Conservation (phyloP, 2,113 vertebrate species). For the Corythornis madagascariensis region DNA sequence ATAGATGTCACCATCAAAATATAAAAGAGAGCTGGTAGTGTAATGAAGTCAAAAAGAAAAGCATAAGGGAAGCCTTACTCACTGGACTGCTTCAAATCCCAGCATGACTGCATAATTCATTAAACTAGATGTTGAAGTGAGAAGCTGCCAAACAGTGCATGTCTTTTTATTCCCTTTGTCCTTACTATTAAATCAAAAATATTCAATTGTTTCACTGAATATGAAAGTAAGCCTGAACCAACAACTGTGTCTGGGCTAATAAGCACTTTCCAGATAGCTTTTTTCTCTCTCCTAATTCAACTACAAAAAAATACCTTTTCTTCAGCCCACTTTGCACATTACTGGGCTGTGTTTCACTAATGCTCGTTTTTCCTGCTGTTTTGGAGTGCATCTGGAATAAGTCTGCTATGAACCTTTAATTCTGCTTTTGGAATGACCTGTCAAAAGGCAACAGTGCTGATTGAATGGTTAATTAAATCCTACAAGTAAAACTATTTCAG, state of each 20-base stretch:
- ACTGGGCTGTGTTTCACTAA: neutral
- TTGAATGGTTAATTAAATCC: neutral
- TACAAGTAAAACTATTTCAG: neutral
- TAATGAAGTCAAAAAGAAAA: constrained; percentile 3
- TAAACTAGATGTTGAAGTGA: neutral
- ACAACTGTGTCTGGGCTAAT: neutral
- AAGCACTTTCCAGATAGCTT: neutral
- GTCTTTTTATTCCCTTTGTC: neutral
- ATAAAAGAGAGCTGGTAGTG: constrained; percentile 62
- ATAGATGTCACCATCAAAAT: constrained; percentile 83
- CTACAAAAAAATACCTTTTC: neutral
- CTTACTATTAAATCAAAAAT: constrained; percentile 1
- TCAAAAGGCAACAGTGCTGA: neutral
- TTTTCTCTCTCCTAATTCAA: neutral
- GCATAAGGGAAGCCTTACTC: constrained; percentile 21
- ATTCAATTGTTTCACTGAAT: neutral
- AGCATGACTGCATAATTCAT: constrained; percentile 18
- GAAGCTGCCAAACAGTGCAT: neutral
- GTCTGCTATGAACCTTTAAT: constrained; percentile 1
- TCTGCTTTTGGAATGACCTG: constrained; percentile 5
- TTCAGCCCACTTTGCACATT: neutral
- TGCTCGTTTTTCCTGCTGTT: neutral
- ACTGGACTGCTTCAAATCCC: constrained; percentile 1
- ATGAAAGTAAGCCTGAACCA: neutral
- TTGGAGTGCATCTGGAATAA: neutral